Evolutionary conservation across 2,113 vertebrate species (phyloP).

Genomic region (Chitala chitala): DNA sequence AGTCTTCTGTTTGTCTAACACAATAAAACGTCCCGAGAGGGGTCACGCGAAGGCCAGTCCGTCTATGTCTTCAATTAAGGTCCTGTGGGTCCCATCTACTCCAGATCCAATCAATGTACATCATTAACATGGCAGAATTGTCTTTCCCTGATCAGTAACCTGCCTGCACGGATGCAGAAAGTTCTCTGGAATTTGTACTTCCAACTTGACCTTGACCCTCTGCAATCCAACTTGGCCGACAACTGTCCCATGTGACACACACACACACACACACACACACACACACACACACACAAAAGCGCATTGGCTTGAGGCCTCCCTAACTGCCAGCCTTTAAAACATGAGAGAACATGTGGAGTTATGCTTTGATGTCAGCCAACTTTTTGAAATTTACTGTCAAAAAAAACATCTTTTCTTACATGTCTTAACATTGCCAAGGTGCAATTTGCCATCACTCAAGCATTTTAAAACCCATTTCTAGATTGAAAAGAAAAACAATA

Average conservation of each 20-base stretch:
- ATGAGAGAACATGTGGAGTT: neutral
- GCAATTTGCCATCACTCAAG: no score
- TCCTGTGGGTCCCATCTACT: neutral
- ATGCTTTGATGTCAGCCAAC: constrained; percentile 12
- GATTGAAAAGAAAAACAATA: no score
- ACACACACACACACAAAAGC: neutral
- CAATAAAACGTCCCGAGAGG: constrained; percentile 5
- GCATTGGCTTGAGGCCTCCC: neutral
- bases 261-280: neutral
- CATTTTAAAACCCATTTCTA: no score
- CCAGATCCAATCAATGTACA: constrained; percentile 1
- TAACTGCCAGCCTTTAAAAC: neutral
- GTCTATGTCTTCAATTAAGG: constrained; percentile 19
- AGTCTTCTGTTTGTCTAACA: constrained; percentile 3
- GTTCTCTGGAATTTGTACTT: no score
- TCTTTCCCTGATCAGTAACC: neutral
- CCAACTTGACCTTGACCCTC: neutral
- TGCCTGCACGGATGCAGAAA: neutral
- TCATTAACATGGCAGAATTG: neutral
- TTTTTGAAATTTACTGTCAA: neutral
- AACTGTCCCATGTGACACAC: neutral
- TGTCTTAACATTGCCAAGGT: no score
- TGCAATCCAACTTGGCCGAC: neutral
- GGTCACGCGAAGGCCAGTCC: constrained; percentile 18
- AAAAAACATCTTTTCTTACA: neutral